A percentile compares a stretch with the other conserved stretches of the same genome.
Evolutionary conservation across 2,888 invertebrate species (phyloP).

Genomic region (Ophraella communa): DNA sequence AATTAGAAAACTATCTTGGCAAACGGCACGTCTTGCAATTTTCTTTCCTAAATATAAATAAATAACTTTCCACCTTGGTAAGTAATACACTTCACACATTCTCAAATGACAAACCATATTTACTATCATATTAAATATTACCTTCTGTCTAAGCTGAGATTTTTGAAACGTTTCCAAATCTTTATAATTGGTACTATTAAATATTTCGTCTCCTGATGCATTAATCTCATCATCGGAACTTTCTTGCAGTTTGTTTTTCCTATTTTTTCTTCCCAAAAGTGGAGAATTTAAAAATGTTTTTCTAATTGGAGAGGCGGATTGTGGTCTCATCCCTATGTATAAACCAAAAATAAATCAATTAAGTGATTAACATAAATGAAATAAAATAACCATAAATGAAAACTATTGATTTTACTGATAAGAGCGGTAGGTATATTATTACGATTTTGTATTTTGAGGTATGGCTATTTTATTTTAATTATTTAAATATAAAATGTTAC

Average conservation of each 20-base stretch:
- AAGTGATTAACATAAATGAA: no score
- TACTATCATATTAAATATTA: slow-evolving; percentile 51
- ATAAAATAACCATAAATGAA: no score
- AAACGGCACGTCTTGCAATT: no score
- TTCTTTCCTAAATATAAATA: no score
- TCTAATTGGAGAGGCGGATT: slow-evolving; percentile 81
- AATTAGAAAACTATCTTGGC: no score
- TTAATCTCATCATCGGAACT: slow-evolving; percentile 83
- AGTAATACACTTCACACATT: no score
- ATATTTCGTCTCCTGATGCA: slow-evolving; percentile 65
- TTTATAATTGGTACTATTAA: slow-evolving; percentile 76
- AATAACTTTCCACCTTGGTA: no score
- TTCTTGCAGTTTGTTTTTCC: slow-evolving; percentile 74
- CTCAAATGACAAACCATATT: background rate
- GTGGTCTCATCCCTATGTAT: slow-evolving; percentile 68
- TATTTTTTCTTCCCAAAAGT: slow-evolving; percentile 74
- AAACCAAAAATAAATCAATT: background rate
- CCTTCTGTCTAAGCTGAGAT: slow-evolving; percentile 89
- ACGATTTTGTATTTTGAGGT: no score
- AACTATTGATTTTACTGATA: no score
- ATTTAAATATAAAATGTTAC: no score
- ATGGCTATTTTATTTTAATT: no score
- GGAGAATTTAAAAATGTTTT: slow-evolving; percentile 84
- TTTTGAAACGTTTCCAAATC: slow-evolving; percentile 92
- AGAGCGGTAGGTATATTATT: no score